phyloP scores from a whole-genome alignment of 2,888 invertebrate genomes.

The Dicyrtomina minuta region DNA sequence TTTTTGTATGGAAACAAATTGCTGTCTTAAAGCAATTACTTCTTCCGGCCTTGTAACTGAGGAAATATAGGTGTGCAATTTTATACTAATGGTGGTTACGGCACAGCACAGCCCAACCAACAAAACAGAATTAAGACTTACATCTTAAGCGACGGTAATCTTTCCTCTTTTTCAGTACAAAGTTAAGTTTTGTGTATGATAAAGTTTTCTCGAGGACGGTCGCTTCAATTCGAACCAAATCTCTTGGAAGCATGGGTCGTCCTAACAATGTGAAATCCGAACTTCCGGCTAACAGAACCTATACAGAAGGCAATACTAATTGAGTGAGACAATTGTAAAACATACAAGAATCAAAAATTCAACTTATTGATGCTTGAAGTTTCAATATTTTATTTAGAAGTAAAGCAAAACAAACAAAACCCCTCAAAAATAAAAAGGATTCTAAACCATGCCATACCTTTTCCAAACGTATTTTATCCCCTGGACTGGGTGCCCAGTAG shows the following conservation, averaged over 20 bases:
- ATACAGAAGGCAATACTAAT: conserved; percentile 11
- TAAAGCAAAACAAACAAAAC: not conserved
- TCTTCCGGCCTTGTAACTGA: no score
- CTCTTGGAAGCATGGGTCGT: conserved; percentile 72
- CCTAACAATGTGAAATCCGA: conserved; percentile 81
- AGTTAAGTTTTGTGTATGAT: conserved; percentile 75
- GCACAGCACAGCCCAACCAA: conserved; percentile 33
- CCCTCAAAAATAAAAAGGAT: not conserved
- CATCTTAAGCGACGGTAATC: conserved; percentile 70
- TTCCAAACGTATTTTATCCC: conserved; percentile 76
- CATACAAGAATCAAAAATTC: not conserved
- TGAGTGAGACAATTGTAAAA: no score
- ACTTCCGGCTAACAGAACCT: conserved; percentile 73
- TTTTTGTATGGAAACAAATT: no score
- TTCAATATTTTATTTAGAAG: not conserved
- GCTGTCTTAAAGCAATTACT: no score
- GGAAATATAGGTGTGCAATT: no score
- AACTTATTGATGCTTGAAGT: not conserved
- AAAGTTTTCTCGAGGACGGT: conserved; percentile 81
- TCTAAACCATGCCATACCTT: conserved; percentile 66
- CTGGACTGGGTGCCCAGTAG: conserved; percentile 77
- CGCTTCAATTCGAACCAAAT: conserved; percentile 72
- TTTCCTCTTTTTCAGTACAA: conserved; percentile 60
- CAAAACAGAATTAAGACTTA: conserved; percentile 57
- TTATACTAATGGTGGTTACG: no score